Evolutionary conservation across 2,888 invertebrate species (phyloP).

Genomic region (Drosophila bunnanda): DNA sequence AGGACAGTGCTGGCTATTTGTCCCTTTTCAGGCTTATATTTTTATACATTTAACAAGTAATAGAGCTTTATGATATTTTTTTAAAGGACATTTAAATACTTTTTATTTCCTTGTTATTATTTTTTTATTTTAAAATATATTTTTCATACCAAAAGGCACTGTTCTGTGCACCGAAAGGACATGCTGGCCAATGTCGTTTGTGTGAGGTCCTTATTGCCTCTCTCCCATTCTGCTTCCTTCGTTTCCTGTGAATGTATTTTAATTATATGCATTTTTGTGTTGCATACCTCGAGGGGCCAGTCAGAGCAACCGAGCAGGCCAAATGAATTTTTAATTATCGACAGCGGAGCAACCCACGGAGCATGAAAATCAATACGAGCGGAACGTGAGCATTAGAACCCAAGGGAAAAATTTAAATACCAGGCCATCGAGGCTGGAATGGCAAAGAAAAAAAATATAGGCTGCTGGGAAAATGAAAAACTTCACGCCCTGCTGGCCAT

Average conservation of each 20-base stretch:
- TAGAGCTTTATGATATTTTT: not conserved
- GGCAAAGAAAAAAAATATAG: not conserved
- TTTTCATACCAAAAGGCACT: too few relatives aligned
- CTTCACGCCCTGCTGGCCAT: constrained; percentile 45
- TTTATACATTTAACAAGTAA: not conserved
- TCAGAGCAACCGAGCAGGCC: constrained; percentile 33
- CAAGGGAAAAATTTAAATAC: constrained; percentile 23
- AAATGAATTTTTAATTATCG: constrained; percentile 79
- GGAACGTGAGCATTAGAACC: constrained; percentile 56
- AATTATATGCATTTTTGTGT: constrained; percentile 73
- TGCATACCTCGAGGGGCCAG: constrained; percentile 59
- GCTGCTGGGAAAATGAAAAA: constrained; percentile 23
- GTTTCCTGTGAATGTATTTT: constrained; percentile 53
- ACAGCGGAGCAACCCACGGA: constrained; percentile 25
- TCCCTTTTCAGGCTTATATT: not conserved
- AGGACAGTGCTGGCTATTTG: not conserved
- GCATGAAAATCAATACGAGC: constrained; percentile 63
- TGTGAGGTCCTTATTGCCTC: constrained; percentile 4
- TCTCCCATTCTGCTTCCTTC: constrained; percentile 1
- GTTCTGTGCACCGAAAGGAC: constrained; percentile 10
- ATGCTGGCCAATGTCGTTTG: constrained; percentile 34
- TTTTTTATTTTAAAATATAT: not conserved
- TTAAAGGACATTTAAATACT: not conserved
- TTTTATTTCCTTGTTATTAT: not conserved
- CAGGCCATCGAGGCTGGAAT: constrained; percentile 8